These are phyloP conservation scores for Triops longicaudatus DNA, from an alignment of 1,140 invertebrate genomes.

Conservation along the genomic window DNA sequence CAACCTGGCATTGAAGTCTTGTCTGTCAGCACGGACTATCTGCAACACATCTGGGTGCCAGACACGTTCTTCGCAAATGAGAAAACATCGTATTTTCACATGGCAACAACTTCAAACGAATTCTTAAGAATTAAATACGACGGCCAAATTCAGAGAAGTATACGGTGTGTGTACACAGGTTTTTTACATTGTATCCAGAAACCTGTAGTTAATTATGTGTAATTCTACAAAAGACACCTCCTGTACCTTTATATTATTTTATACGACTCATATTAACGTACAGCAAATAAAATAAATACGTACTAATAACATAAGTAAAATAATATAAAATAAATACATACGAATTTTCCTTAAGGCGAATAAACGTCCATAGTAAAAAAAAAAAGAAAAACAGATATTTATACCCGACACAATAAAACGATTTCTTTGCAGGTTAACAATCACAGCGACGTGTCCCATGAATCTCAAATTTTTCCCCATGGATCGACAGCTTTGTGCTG, in stretches of 20 bases:
- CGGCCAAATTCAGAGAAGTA: slow-evolving; percentile 87
- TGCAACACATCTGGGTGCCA: slow-evolving; percentile 96
- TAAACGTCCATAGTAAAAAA: no score
- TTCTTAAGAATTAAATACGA: slow-evolving; percentile 92
- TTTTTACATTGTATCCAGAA: not conserved
- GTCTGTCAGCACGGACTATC: slow-evolving; percentile 85
- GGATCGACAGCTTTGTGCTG: slow-evolving; percentile 92
- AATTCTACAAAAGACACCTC: no score
- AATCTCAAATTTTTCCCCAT: slow-evolving; percentile 95
- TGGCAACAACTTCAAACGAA: slow-evolving; percentile 93
- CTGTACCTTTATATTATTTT: no score
- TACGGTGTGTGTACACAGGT: slow-evolving; percentile 60
- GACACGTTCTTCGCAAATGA: slow-evolving; percentile 98
- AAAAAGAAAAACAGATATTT: no score
- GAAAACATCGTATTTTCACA: slow-evolving; percentile 97
- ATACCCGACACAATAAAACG: no score
- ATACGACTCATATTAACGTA: no score
- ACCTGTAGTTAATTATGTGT: no score
- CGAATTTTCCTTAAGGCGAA: no score
- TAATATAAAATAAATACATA: no score
- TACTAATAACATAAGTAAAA: no score
- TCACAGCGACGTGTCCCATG: slow-evolving; percentile 95
- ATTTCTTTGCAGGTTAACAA: slow-evolving; percentile 74
- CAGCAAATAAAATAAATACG: no score
- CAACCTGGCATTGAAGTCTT: slow-evolving; percentile 76